Evolutionary conservation across 2,888 invertebrate genomes (phyloP).

Genomic region (Drosophila tripunctata): DNA sequence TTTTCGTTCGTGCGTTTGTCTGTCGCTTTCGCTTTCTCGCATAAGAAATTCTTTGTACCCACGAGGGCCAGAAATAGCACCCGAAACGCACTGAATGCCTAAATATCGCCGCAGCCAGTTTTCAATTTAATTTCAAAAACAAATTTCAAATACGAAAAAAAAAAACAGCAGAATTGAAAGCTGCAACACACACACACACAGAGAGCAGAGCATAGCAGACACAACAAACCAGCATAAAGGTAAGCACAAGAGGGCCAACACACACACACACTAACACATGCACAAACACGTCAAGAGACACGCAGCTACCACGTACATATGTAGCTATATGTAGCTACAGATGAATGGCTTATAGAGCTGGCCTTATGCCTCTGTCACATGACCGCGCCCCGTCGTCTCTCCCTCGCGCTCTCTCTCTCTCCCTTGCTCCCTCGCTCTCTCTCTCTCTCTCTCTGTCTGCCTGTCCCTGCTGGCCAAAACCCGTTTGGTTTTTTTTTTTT

Average conservation of each 20-base stretch:
- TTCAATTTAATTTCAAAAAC: slow-evolving; percentile 11
- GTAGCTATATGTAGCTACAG: slow-evolving; percentile 24
- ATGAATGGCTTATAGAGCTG: slow-evolving; percentile 47
- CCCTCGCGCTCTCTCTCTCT: slow-evolving; percentile 13
- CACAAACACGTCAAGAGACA: slow-evolving; percentile 6
- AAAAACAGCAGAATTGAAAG: slow-evolving; percentile 35
- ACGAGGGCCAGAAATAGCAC: slow-evolving; percentile 64
- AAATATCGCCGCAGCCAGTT: slow-evolving; percentile 19
- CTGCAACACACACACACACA: slow-evolving; percentile 38
- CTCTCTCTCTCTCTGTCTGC: slow-evolving; percentile 9
- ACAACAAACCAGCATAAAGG: slow-evolving; percentile 46
- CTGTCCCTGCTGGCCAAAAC: slow-evolving; percentile 61
- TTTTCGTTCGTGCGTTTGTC: slow-evolving; percentile 43
- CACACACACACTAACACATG: slow-evolving; percentile 4
- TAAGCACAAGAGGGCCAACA: slow-evolving; percentile 49
- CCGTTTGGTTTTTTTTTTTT: slow-evolving; percentile 55
- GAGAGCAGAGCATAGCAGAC: slow-evolving; percentile 1
- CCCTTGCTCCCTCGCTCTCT: slow-evolving; percentile 10
- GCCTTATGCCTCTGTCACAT: slow-evolving; percentile 65
- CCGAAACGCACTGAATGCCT: slow-evolving; percentile 17
- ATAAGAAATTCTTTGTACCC: slow-evolving; percentile 66
- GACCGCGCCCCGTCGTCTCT: slow-evolving; percentile 47
- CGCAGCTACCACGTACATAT: slow-evolving; percentile 15
- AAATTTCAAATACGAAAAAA: slow-evolving; percentile 22
- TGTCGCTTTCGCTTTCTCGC: slow-evolving; percentile 69